Percentiles rank a stretch among this genome's conserved stretches.
Conservation (phyloP, 2,888 invertebrate species). For the Microchrysa polita region DNA sequence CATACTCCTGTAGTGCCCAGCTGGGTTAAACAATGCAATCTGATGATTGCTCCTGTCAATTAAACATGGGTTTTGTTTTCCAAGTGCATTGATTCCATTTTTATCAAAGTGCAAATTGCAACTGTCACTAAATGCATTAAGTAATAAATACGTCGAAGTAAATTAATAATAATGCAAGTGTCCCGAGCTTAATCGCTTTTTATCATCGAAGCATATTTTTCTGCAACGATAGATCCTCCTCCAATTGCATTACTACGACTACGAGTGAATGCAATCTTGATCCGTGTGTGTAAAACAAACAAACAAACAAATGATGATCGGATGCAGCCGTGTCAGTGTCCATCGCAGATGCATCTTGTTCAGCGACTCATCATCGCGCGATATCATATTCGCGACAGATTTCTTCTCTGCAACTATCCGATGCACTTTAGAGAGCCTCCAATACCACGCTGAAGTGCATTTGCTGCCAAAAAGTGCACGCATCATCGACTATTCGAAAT, state of each 20-base stretch:
- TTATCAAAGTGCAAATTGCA: constrained; percentile 33
- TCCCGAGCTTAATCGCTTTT: constrained; percentile 6
- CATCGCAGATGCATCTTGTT: constrained; percentile 1
- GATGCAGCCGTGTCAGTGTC: background rate
- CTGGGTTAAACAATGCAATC: background rate
- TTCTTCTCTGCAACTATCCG: background rate
- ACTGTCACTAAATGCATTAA: constrained; percentile 28
- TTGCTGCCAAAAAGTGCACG: constrained; percentile 33
- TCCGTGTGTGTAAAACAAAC: background rate
- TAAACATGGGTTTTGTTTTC: too few species aligned
- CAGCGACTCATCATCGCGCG: background rate
- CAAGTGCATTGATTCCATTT: background rate
- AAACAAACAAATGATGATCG: background rate
- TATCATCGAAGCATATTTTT: constrained; percentile 23
- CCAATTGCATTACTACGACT: too few species aligned
- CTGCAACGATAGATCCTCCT: constrained; percentile 19
- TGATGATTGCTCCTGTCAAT: background rate
- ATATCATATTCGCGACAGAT: background rate
- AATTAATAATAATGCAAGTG: constrained; percentile 20
- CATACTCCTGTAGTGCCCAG: too few species aligned
- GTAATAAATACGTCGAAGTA: constrained; percentile 31
- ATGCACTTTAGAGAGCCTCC: constrained; percentile 18
- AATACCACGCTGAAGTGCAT: constrained; percentile 26
- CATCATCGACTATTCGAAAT: constrained; percentile 13
- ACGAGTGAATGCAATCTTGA: background rate